phyloP scores from a whole-genome alignment of 2,797 vertebrate species.

The Hoplostethus atlanticus region DNA sequence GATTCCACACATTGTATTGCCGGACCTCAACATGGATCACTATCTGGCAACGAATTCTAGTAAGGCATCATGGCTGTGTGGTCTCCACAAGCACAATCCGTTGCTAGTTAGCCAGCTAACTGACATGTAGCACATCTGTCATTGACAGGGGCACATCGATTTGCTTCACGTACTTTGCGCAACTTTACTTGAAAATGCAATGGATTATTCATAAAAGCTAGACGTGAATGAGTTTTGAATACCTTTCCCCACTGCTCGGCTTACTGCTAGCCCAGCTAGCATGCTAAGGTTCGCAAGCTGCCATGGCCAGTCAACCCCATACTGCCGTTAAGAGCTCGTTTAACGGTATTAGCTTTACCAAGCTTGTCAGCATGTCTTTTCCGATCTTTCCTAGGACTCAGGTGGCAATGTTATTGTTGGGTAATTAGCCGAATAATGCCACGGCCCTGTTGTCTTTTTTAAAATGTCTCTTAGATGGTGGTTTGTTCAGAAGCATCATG shows the following conservation, averaged over 20 bases:
- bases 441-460: neutral
- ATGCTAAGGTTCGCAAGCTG: constrained; percentile 68
- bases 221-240: constrained; percentile 16
- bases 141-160: neutral
- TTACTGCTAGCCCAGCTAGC: constrained; percentile 66
- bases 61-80: constrained; percentile 84
- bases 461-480: neutral
- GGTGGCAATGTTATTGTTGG: neutral
- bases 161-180: neutral
- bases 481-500: neutral
- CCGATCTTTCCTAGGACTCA: neutral
- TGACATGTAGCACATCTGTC: constrained; percentile 16
- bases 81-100: constrained; percentile 64
- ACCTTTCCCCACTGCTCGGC: constrained; percentile 37
- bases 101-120: constrained; percentile 70
- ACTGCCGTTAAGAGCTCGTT: constrained; percentile 37
- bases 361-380: constrained; percentile 1
- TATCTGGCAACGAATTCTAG: constrained; percentile 79
- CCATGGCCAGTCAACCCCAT: constrained; percentile 40
- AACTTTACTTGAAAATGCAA: neutral
- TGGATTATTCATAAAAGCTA: neutral
- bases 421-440: neutral
- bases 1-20: constrained; percentile 77
- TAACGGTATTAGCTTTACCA: constrained; percentile 30
- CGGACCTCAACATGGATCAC: constrained; percentile 78